Percentiles rank a stretch among this genome's conserved stretches.
Conservation (phyloP, 2,113 vertebrate genomes). For the Daubentonia madagascariensis region DNA sequence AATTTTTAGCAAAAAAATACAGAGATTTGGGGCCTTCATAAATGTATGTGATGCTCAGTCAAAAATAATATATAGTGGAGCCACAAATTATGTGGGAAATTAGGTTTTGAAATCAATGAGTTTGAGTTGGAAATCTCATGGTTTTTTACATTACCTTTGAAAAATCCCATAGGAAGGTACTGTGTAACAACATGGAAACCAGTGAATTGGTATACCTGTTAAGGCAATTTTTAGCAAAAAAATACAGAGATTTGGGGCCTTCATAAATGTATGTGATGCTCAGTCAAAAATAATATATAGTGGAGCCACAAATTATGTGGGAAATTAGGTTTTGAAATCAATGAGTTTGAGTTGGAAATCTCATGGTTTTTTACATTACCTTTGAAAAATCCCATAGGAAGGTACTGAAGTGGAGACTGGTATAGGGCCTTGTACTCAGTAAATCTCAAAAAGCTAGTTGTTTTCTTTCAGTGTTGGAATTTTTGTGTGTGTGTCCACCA, state of each 20-base stretch:
- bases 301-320: not conserved
- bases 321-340: conserved; percentile 7
- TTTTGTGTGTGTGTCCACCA: not conserved
- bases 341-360: not conserved
- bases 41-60: not conserved
- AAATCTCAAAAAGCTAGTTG: not conserved
- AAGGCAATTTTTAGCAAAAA: not conserved
- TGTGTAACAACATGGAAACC: not conserved
- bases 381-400: not conserved
- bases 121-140: not conserved
- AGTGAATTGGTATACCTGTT: not conserved
- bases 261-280: not conserved
- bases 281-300: not conserved
- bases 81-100: not conserved
- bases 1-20: not conserved
- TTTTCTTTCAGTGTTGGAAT: not conserved
- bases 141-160: not conserved
- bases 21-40: not conserved
- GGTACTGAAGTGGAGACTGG: not conserved
- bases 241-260: not conserved
- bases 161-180: not conserved
- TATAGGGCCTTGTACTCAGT: not conserved
- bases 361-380: not conserved
- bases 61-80: not conserved
- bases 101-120: not conserved